These are phyloP conservation scores for Sardinella longiceps DNA, from an alignment of 2,797 vertebrate species.

Conservation along the genomic window DNA sequence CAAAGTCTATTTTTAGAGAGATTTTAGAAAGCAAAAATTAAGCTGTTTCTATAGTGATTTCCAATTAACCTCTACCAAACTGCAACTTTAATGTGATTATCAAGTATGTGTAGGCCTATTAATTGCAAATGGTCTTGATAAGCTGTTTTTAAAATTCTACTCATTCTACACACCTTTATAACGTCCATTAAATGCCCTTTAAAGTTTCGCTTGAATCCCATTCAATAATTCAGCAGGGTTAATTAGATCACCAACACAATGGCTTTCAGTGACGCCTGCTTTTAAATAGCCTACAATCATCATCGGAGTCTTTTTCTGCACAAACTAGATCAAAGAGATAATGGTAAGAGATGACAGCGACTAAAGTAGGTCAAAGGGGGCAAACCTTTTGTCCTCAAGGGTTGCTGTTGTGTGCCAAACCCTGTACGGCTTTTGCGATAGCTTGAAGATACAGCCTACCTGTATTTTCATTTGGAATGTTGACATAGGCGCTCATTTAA, in stretches of 20 bases:
- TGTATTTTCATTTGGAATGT: neutral
- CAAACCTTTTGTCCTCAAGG: conserved; percentile 34
- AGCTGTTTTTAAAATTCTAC: too few relatives aligned
- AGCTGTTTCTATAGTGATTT: too few relatives aligned
- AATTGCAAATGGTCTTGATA: too few relatives aligned
- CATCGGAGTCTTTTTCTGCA: conserved; percentile 44
- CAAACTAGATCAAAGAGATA: conserved; percentile 51
- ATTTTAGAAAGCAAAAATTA: too few relatives aligned
- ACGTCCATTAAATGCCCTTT: neutral
- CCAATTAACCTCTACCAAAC: too few relatives aligned
- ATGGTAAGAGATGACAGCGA: conserved; percentile 27
- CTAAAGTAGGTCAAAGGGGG: conserved; percentile 46
- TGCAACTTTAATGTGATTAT: too few relatives aligned
- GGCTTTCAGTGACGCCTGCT: neutral
- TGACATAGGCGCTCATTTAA: neutral
- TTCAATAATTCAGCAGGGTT: neutral
- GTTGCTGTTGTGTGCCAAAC: neutral
- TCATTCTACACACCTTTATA: neutral
- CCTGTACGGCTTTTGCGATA: neutral
- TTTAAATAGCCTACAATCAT: conserved; percentile 49
- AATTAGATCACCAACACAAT: conserved; percentile 48
- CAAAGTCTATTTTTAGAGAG: too few relatives aligned
- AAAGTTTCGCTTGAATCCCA: neutral
- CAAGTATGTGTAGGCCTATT: too few relatives aligned
- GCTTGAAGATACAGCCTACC: neutral